Evolutionary conservation across 2,113 vertebrate genomes (phyloP), one percentile per base, ranked within the genome.

Genomic region (Ariopsis seemanni): DNA sequence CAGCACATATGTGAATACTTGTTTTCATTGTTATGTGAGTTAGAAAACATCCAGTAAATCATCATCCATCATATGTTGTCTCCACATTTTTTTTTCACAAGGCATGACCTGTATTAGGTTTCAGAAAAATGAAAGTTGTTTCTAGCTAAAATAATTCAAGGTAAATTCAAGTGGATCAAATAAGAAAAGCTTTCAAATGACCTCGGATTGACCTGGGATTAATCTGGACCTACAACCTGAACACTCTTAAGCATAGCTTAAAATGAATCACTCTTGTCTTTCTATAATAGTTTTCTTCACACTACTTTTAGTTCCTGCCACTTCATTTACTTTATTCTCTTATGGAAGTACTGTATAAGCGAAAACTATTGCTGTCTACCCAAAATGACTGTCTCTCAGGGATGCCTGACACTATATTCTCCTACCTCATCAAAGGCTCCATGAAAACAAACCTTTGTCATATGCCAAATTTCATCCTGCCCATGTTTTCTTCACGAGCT

Each of bases 41-140:
- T 82, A 48, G 87, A 69, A 89, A 89, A 84, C 88, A 87, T 85
- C 75, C 75, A 86, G 62, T 69, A n/a, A 86, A 74, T 89, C 74
- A 84, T 60, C 82, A 87, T 89, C 57, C 57, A 74, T 85, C 85
- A 89, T 57, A 55, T 77, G 25, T 55, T 89, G 63, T 62, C 10
- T 7, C 20, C 34, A 20, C 17, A 12, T 12, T 17, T n/a, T 77
- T 77, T 67, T 65, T 84, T 30, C 30, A 82, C 78, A 86, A 86
- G 34, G 79, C n/a, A 77, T 86, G 69, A 83, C 86, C 88, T 80
- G 82, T 57, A 80, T 85, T 63, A 55, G 42, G 20, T n/a, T 69
- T 86, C 60, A 86, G 55, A 79, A 89, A 75, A 79, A 87, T 57
- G 25, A 53, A 10, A 57, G 55, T 57, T 57, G 55, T 57, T 57